Conservation (phyloP, 2,888 invertebrate genomes). For the Candidula unifasciata region DNA sequence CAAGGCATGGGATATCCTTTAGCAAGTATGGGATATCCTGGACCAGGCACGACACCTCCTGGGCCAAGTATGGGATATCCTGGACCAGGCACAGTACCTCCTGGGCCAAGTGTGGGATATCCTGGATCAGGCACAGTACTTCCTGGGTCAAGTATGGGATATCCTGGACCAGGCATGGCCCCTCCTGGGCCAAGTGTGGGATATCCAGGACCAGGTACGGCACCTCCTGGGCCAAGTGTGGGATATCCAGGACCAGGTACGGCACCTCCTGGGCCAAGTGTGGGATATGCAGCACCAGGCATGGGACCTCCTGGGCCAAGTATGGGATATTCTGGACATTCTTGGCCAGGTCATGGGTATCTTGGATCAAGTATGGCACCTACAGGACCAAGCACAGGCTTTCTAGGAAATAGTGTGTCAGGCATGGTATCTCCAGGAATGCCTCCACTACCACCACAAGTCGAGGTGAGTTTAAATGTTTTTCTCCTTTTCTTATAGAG, state of each 20-base stretch:
- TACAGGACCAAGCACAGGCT: conserved; percentile 7
- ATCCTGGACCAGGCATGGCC: conserved; percentile 21
- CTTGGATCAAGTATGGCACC: not conserved
- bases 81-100: conserved; percentile 53
- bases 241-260: conserved; percentile 65
- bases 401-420: no score
- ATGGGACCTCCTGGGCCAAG: conserved; percentile 70
- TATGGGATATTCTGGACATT: conserved; percentile 70
- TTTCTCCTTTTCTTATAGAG: not conserved
- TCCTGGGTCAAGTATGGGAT: conserved; percentile 18
- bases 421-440: conserved; percentile 13
- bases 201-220: conserved; percentile 50
- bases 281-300: conserved; percentile 45
- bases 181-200: conserved; percentile 57
- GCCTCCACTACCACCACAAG: conserved; percentile 7
- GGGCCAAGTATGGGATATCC: conserved; percentile 19
- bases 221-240: conserved; percentile 56
- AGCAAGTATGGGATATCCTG: not conserved
- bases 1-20: not conserved
- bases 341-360: not conserved
- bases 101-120: conserved; percentile 50
- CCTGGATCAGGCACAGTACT: conserved; percentile 67
- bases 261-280: conserved; percentile 78
- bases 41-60: conserved; percentile 15
- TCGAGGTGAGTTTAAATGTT: conserved; percentile 27